Evolutionary conservation across 2,113 vertebrate genomes (phyloP), one percentile per base, ranked within the genome.

Genomic region (Butorides virescens): DNA sequence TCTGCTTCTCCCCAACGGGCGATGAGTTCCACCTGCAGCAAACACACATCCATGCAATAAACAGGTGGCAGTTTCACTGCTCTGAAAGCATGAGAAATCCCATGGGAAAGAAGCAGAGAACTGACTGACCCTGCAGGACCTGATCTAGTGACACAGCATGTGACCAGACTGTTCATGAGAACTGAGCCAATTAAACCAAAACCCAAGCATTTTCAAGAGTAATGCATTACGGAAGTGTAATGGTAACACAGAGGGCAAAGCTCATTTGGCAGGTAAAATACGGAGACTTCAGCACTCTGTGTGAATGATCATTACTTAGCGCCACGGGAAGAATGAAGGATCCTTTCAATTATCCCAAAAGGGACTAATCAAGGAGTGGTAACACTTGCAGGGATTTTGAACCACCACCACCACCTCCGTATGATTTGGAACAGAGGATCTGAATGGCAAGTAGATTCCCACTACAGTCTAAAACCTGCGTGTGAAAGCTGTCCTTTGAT

Each of bases 231-330:
- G 2, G 70, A 42, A 16, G 10, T 16, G 4, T 26, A 22, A 6
- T 0, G 19, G n/a, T 32, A 47, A 83, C 47, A 50, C 3, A 16
- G 39, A 66, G 44, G 29, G 37, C 14, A 83, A 95, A 46, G 53
- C 58, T 88, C 53, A 18, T 32, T 32, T 21, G 6, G 13, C 10
- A 78, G 16, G 19, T 59, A 34, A 55, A 75, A 50, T 2, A 59
- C 2, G 1, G n/a, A 53, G 16, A 42, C 50, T 49, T 32, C 0
- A 2, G 46, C 49, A 59, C 71, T 66, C 63, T 3, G 0, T 18
- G 37, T 11, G 34, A 52, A 65, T 14, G 21, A 83, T 15, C 3
- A 2, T 17, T 52, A 70, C 34, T 36, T 58, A 32, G 49, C 4
- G 34, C 62, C 61, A 50, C 6, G 15, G 39, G 34, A 68, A n/a